phyloP scores from a whole-genome alignment of 2,888 invertebrate genomes.

The Chironomus riparius region DNA sequence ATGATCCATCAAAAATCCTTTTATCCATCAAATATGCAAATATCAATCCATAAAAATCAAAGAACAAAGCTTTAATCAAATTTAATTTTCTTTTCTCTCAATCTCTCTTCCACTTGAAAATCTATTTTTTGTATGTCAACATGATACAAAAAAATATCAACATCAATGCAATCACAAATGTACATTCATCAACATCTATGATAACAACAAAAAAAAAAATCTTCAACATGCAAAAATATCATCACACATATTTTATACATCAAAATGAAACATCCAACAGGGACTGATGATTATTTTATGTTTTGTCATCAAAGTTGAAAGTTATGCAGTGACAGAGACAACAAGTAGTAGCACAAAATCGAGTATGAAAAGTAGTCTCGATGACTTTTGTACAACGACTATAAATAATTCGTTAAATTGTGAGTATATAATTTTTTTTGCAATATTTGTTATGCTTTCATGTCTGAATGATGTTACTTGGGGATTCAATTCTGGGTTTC shows the following conservation, averaged over 20 bases:
- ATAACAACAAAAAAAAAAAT: too few relatives aligned
- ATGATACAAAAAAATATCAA: background rate
- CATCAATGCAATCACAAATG: background rate
- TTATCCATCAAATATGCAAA: too few relatives aligned
- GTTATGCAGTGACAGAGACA: constrained; percentile 33
- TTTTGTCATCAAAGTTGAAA: constrained; percentile 42
- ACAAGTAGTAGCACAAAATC: constrained; percentile 34
- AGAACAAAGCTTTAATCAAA: background rate
- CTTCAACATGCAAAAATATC: background rate
- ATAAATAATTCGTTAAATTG: constrained; percentile 42
- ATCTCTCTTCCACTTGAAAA: background rate
- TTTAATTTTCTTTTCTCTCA: background rate
- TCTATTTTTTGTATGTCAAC: background rate
- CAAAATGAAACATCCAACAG: constrained; percentile 32
- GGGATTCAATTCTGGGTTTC: too few relatives aligned
- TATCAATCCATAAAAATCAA: too few relatives aligned
- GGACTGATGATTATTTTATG: constrained; percentile 40
- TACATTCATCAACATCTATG: background rate
- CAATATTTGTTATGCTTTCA: too few relatives aligned
- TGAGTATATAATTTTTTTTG: constrained; percentile 33
- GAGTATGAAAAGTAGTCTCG: constrained; percentile 38
- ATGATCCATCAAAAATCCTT: too few relatives aligned
- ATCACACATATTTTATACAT: background rate
- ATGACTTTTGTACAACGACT: constrained; percentile 40
- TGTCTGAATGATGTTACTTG: too few relatives aligned